Evolutionary conservation across 2,797 vertebrate species (phyloP).

Genomic region (Mormyrops boulengeri): DNA sequence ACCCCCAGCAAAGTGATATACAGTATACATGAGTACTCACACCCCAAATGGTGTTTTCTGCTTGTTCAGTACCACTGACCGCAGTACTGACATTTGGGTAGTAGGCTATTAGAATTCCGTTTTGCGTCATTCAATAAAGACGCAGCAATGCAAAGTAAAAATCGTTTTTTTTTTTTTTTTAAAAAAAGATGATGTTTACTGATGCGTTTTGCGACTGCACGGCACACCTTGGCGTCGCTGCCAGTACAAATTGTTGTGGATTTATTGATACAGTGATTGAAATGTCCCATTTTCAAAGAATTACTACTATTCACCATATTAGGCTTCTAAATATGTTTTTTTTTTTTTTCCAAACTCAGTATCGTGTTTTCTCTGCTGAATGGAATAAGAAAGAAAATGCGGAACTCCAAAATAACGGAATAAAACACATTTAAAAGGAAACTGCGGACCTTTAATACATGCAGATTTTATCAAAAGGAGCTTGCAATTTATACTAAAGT

Average conservation of each 20-base stretch:
- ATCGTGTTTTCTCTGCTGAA: background rate
- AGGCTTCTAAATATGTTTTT: background rate
- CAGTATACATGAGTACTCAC: background rate
- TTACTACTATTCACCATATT: background rate
- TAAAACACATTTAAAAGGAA: background rate
- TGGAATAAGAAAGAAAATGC: background rate
- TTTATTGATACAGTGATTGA: background rate
- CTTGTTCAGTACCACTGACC: background rate
- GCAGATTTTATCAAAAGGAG: background rate
- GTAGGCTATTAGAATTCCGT: background rate
- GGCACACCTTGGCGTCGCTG: background rate
- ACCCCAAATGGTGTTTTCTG: background rate
- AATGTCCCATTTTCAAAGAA: background rate
- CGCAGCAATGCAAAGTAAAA: background rate
- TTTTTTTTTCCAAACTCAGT: background rate
- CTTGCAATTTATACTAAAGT: background rate
- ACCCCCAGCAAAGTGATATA: background rate
- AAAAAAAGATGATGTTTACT: background rate
- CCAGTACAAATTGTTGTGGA: background rate
- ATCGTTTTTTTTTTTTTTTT: no score
- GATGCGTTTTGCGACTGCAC: background rate
- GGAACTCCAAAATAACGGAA: background rate
- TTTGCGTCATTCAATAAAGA: background rate
- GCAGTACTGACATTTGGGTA: background rate
- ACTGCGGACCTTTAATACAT: background rate